Evolutionary conservation across 2,113 vertebrate genomes (phyloP).

Genomic region (Albula glossodonta): DNA sequence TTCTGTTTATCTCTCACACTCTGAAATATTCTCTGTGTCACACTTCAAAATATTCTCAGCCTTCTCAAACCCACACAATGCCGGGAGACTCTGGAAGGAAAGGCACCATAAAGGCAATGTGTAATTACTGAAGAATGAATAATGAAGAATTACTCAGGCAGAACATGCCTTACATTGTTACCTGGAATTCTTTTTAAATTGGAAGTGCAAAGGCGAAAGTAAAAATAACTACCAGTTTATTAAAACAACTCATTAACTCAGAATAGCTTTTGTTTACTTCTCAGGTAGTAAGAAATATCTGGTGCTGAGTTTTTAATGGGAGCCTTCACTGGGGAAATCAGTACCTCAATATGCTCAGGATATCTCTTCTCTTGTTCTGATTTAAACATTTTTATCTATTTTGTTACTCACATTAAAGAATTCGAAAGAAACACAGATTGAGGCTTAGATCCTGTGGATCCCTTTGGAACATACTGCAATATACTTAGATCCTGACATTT

Average conservation of each 20-base stretch:
- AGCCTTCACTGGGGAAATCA: too few species aligned
- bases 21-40: background rate
- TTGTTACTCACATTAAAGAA: too few species aligned
- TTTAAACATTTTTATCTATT: too few species aligned
- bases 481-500: too few species aligned
- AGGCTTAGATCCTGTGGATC: too few species aligned
- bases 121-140: background rate
- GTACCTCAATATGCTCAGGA: too few species aligned
- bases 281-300: too few species aligned
- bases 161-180: background rate
- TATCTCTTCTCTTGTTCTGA: too few species aligned
- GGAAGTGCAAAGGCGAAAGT: background rate
- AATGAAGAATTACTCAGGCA: background rate
- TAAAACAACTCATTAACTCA: background rate
- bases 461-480: too few species aligned
- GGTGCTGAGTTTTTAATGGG: too few species aligned
- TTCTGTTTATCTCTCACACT: background rate
- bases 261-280: too few species aligned
- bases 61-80: background rate
- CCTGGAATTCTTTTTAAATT: background rate
- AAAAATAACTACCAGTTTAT: background rate
- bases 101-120: background rate
- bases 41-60: background rate
- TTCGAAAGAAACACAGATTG: too few species aligned
- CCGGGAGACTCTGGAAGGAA: background rate